phyloP scores from a whole-genome alignment of 2,797 vertebrate genomes.

The Pseudotriccus pelzelni region DNA sequence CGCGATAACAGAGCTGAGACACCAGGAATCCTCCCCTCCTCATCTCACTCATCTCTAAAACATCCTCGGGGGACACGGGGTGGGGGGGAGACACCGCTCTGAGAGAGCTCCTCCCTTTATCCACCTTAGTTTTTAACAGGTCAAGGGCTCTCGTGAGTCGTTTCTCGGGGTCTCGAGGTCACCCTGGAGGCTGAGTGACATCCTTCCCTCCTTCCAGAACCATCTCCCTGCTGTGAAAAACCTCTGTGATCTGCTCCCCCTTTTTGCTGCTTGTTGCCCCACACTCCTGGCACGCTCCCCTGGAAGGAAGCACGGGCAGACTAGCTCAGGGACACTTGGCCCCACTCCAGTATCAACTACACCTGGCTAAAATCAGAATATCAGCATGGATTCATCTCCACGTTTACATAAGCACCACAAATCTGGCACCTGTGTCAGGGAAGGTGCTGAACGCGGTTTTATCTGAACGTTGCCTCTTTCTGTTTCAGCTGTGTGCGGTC shows the following conservation, averaged over 20 bases:
- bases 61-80: too few relatives aligned
- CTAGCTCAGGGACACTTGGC: not conserved
- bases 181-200: not conserved
- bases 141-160: not conserved
- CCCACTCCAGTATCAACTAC: not conserved
- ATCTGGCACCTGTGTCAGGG: not conserved
- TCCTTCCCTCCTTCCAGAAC: not conserved
- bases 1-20: conserved; percentile 45
- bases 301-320: rapidly evolving
- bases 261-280: not conserved
- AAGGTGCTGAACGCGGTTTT: not conserved
- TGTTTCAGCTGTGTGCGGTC: not conserved
- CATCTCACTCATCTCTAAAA: not conserved
- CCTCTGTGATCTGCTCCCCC: not conserved
- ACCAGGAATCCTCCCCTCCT: conserved; percentile 40
- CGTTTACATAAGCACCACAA: not conserved
- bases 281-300: not conserved
- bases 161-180: not conserved
- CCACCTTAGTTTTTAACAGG: not conserved
- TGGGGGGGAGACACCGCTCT: not conserved
- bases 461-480: not conserved
- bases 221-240: rapidly evolving
- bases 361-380: not conserved
- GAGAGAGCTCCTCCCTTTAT: not conserved
- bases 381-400: not conserved